phyloP scores from a whole-genome alignment of 37 sponge, comb jelly and placozoan genomes.

The Hexactinellida sp. region DNA sequence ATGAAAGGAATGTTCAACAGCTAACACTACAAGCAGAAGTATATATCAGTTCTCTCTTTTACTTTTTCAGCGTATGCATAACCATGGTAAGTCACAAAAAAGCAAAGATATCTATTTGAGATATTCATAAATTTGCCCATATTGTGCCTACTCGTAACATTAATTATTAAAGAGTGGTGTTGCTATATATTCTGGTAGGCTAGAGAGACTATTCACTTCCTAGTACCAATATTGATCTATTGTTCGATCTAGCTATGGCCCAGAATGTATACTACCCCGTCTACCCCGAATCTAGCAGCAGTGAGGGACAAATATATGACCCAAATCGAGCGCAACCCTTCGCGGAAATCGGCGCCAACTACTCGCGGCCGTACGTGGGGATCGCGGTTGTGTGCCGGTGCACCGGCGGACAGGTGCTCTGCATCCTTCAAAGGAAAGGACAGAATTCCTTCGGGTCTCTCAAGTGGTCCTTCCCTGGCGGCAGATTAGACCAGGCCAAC shows the following conservation, averaged over 20 bases:
- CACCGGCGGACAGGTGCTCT: conserved; percentile 10
- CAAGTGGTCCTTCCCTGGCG: conserved; percentile 81
- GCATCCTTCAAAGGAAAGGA: neutral
- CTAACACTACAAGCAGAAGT: neutral
- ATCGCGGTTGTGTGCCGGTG: conserved; percentile 49
- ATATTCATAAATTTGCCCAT: neutral
- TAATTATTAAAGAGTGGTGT: neutral
- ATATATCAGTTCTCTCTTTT: neutral
- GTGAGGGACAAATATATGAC: neutral
- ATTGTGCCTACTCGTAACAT: neutral
- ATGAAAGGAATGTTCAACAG: neutral
- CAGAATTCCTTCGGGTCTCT: conserved; percentile 29
- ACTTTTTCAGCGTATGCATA: neutral
- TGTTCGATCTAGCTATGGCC: neutral
- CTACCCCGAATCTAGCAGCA: neutral
- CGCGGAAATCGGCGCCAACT: neutral
- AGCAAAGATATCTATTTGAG: neutral
- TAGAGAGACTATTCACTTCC: neutral
- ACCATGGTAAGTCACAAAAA: neutral
- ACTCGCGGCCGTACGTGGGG: conserved; percentile 37
- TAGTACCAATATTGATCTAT: too few relatives aligned
- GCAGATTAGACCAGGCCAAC: conserved; percentile 41
- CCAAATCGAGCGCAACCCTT: neutral
- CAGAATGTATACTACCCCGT: neutral
- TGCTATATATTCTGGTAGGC: neutral